Evolutionary conservation across 35 echinoderm and acorn worm species (phyloP), one percentile per base, ranked within the genome.

Genomic region (Amphiura filiformis): DNA sequence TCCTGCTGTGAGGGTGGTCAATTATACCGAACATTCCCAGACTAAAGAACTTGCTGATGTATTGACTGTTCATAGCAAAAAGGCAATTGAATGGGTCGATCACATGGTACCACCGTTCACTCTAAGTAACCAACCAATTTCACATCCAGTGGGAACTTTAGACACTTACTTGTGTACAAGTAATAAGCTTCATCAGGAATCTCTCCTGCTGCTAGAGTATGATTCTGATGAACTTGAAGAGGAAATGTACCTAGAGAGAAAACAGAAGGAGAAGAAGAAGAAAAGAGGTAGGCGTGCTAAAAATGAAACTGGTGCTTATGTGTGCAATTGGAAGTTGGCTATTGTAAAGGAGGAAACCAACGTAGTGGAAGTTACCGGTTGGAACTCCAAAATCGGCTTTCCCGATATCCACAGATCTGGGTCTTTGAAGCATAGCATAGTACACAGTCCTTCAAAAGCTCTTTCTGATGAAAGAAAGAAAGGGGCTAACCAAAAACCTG

Each of bases 51-150:
- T 65, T 32, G 35, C 31, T 33, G 77, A 76, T n/a, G 56, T 57
- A 2, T 22, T 78, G 40, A 77, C 39, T 26, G 49, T 56, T 31
- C 22, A 82, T 36, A 91, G 80, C 44, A 78, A 95, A 81, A 82
- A 92, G 65, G 90, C 94, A 23, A 76, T 89, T n/a, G 87, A 91
- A 44, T 96, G 94, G 94, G 87, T 96, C 44, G 94, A 96, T 82
- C 92, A 92, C 56, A 92, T 96, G 40, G 94, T 92, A 1, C 94
- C 94, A 39, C 94, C 94, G 34, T 96, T 96, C 70, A 92, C 86
- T 36, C 78, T 92, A 76, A 86, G 89, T 7, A 92, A 92, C 57
- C 81, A 90, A 84, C 94, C 94, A 34, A 89, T 84, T 23, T 96
- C 94, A 34, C 37, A 82, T 23, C 86, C 89, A 65, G 52, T 81